These are phyloP conservation scores for Silurus glanis DNA, from an alignment of 2,113 vertebrate species.

Conservation along the genomic window DNA sequence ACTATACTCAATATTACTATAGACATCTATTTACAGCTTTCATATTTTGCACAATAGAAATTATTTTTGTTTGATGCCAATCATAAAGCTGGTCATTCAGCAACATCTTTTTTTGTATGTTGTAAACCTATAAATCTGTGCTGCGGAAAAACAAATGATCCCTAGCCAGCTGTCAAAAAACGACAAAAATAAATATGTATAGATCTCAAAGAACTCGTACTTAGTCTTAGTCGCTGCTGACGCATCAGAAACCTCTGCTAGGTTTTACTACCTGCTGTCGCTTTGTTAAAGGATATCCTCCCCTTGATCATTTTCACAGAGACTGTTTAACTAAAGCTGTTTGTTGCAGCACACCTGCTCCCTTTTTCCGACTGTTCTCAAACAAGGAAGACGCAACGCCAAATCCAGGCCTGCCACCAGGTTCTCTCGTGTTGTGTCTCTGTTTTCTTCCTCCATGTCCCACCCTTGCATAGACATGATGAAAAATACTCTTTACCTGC, in stretches of 20 bases:
- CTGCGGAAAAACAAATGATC: background rate
- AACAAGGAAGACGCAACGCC: conserved; percentile 52
- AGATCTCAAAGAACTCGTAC: background rate
- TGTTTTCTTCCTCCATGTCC: conserved; percentile 1
- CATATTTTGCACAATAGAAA: background rate
- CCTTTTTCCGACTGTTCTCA: conserved; percentile 60
- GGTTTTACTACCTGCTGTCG: background rate
- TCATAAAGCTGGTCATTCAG: background rate
- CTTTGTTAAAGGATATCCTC: conserved; percentile 20
- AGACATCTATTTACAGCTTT: background rate
- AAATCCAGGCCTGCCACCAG: conserved; percentile 30
- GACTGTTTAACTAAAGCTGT: conserved; percentile 32
- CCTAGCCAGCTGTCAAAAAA: background rate
- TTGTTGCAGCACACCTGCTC: conserved; percentile 63
- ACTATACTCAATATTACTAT: background rate
- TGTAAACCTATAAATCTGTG: background rate
- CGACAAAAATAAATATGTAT: background rate
- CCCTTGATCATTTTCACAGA: conserved; percentile 24
- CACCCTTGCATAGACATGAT: background rate
- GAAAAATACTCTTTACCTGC: conserved; percentile 24
- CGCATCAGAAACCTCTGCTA: background rate
- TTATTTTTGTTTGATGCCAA: background rate
- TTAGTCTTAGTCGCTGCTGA: background rate
- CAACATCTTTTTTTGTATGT: background rate
- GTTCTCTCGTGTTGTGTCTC: background rate